A percentile compares a stretch with the other conserved stretches of the same genome.
phyloP scores from a whole-genome alignment of 92 coral and sea anemone genomes.

The Paramuricea clavata region DNA sequence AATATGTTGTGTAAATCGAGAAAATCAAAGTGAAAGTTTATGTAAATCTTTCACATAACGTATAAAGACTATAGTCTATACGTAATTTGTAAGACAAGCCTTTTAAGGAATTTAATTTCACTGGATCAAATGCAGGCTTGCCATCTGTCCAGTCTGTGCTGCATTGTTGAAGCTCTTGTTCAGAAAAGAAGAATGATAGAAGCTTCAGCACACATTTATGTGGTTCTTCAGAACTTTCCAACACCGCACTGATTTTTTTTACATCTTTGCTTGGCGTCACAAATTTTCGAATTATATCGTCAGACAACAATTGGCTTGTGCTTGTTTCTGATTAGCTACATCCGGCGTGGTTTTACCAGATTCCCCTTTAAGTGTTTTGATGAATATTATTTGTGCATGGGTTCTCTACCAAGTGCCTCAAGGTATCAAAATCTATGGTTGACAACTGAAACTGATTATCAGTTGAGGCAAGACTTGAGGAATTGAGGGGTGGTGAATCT shows the following conservation, averaged over 20 bases:
- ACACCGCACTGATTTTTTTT: not conserved
- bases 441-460: not conserved
- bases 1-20: no score
- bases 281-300: not conserved
- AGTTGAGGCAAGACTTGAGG: no score
- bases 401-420: not conserved
- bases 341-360: not conserved
- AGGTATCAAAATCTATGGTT: not conserved
- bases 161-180: not conserved
- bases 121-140: not conserved
- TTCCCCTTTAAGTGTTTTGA: not conserved
- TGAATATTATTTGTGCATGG: not conserved
- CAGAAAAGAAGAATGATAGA: not conserved
- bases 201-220: not conserved
- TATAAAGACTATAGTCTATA: no score
- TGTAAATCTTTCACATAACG: no score
- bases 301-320: not conserved
- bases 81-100: not conserved
- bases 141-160: not conserved
- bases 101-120: conserved; percentile 10
- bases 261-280: not conserved
- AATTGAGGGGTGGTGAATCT: not conserved
- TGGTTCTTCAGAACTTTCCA: not conserved
- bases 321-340: not conserved
- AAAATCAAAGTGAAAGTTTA: no score